Conservation (phyloP, 2,113 vertebrate genomes). For the Taurulus bubalis region DNA sequence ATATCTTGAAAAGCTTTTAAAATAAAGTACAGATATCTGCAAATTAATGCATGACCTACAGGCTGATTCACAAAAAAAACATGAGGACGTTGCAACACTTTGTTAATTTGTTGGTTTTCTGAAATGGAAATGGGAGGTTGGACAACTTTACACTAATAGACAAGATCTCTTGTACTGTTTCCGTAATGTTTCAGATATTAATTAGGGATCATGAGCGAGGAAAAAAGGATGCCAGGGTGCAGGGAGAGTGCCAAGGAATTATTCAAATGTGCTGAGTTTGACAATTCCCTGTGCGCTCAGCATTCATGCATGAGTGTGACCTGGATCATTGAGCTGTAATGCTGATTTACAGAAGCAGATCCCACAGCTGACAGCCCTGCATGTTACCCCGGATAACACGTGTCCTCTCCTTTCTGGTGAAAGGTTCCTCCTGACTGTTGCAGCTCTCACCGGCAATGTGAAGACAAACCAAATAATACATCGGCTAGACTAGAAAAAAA, state of each 20-base stretch:
- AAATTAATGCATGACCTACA: background rate
- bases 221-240: background rate
- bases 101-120: background rate
- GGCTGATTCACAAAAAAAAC: background rate
- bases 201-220: constrained; percentile 24
- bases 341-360: constrained; percentile 59
- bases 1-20: background rate
- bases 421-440: constrained; percentile 26
- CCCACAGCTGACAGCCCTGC: constrained; percentile 49
- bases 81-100: background rate
- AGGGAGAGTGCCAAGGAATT: constrained; percentile 18
- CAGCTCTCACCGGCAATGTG: constrained; percentile 26
- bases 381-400: constrained; percentile 52
- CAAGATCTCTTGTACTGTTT: constrained; percentile 3
- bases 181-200: constrained; percentile 13
- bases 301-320: constrained; percentile 42
- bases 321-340: constrained; percentile 50
- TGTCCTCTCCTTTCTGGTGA: constrained; percentile 21
- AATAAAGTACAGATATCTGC: background rate
- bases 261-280: constrained; percentile 36
- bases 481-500: background rate
- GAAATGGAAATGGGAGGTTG: background rate
- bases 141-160: background rate
- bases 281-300: constrained; percentile 22
- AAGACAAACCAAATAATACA: constrained; percentile 33